Conservation (phyloP, 2,797 vertebrate species). For the Aplochiton taeniatus region DNA sequence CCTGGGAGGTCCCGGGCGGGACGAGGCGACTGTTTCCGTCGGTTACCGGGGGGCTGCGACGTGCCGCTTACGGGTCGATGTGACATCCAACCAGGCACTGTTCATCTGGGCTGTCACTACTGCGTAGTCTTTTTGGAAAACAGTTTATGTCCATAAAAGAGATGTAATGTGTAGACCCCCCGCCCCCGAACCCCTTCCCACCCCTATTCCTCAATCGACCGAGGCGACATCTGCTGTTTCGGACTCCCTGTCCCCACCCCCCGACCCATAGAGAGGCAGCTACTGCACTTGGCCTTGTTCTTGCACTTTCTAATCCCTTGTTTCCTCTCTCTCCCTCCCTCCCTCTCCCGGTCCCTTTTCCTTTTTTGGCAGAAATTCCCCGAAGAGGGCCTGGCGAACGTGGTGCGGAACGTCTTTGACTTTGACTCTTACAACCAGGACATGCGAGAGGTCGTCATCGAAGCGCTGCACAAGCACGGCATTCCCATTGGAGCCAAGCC, state of each 20-base stretch:
- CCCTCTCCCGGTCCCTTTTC: conserved; percentile 17
- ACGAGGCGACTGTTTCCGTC: too few species aligned
- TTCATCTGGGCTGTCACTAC: too few species aligned
- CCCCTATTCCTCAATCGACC: not conserved
- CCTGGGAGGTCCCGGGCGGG: too few species aligned
- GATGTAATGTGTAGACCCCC: not conserved
- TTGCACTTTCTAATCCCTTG: not conserved
- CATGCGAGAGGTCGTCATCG: conserved; percentile 86
- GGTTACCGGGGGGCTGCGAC: too few species aligned
- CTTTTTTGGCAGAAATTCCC: conserved; percentile 87
- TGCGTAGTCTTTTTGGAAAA: too few species aligned
- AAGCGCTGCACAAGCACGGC: conserved; percentile 91
- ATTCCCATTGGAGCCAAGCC: conserved; percentile 95
- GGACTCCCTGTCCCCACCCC: not conserved
- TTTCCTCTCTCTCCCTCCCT: not conserved
- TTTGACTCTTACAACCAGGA: conserved; percentile 98
- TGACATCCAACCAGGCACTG: too few species aligned
- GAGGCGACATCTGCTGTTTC: too few species aligned
- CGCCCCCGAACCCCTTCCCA: not conserved
- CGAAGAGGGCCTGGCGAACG: conserved; percentile 88
- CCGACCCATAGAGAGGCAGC: too few species aligned
- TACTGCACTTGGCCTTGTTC: not conserved
- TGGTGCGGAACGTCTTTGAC: conserved; percentile 96
- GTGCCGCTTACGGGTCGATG: too few species aligned
- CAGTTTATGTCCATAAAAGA: not conserved